Percentiles rank a stretch among this genome's conserved stretches.
Conservation (phyloP, 2,113 vertebrate genomes). For the Spermophilus dauricus region DNA sequence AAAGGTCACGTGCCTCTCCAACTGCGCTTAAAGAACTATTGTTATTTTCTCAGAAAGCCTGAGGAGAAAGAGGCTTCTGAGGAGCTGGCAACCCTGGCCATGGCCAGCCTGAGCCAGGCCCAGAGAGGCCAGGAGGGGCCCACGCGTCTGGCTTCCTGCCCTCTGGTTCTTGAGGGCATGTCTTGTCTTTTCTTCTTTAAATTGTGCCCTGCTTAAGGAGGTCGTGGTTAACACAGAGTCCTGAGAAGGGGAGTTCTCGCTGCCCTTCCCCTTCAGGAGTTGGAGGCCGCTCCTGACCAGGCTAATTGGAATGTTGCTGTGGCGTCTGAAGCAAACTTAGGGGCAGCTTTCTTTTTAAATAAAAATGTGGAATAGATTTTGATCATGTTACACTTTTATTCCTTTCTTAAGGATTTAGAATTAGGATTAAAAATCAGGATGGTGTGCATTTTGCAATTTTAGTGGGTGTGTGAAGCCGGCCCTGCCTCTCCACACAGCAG, state of each 20-base stretch:
- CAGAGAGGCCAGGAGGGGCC: slow-evolving; percentile 61
- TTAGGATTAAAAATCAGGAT: background rate
- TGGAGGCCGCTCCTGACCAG: background rate
- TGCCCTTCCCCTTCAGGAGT: background rate
- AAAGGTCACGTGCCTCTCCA: background rate
- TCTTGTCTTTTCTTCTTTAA: slow-evolving; percentile 74
- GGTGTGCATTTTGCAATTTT: slow-evolving; percentile 43
- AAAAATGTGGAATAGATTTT: background rate
- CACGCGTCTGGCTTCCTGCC: slow-evolving; percentile 79
- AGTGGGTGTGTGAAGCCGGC: background rate
- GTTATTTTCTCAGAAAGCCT: slow-evolving; percentile 65
- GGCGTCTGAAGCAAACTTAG: background rate
- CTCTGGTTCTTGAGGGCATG: slow-evolving; percentile 70
- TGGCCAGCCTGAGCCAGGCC: slow-evolving; percentile 75
- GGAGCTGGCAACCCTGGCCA: slow-evolving; percentile 69
- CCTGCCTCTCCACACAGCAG: slow-evolving; percentile 44
- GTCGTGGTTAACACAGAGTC: slow-evolving; percentile 45
- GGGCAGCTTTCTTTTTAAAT: background rate
- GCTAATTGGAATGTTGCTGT: background rate
- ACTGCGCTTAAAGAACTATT: slow-evolving; percentile 35
- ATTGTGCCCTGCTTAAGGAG: slow-evolving; percentile 78
- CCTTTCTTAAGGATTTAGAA: background rate
- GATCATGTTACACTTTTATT: slow-evolving; percentile 29
- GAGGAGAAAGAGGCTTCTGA: slow-evolving; percentile 68
- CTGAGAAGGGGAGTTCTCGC: slow-evolving; percentile 19